Base-by-base conservation (phyloP, 2,113 vertebrate species). In the Tyto alba region DNA sequence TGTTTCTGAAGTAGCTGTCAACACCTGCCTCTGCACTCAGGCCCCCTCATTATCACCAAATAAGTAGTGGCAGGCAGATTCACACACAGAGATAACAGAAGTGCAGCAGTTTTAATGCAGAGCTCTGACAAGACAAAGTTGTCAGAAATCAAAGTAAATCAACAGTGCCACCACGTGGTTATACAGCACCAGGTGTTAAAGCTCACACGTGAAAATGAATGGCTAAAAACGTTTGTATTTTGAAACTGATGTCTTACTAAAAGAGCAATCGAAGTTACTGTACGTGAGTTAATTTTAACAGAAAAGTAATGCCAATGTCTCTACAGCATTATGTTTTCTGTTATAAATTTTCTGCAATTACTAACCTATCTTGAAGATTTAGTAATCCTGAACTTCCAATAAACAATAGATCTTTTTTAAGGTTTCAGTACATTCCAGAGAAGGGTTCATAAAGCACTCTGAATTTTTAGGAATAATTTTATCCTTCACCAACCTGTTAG, bases 81-180 rank as follows among this genome's bases (percentile, higher is more conserved):
- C 53, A 79, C n/a, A 60, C 25, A 36, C 80, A 40, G 48, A 75
- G 45, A 7, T 17, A 47, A n/a, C 27, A 41, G 68, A 32, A 59
- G n/a, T 11, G 80, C 60, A 84, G 66, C 52, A 88, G 85, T 72
- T 96, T 86, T 89, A 69, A 55, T 32, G 38, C 40, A 64, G 26
- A 88, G 69, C 10, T 71, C 76, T 47, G 77, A 79, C 43, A 50
- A 57, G 48, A 52, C 2, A 10, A 59, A 21, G 53, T 36, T 17
- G 30, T 12, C 66, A 66, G 79, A 75, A 93, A 18, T 38, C 95
- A 97, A 89, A 77, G 97, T 98, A 95, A 97, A 97, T 95, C 97
- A 98, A 98, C 95, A 98, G 97, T 97, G 97, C 98, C 98, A 98
- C 97, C 98, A 97, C 85, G 97, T 97, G 98, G 98, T 82, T 85